Evolutionary conservation across 2,113 vertebrate species (phyloP).

Genomic region (Prietella phreatophila): DNA sequence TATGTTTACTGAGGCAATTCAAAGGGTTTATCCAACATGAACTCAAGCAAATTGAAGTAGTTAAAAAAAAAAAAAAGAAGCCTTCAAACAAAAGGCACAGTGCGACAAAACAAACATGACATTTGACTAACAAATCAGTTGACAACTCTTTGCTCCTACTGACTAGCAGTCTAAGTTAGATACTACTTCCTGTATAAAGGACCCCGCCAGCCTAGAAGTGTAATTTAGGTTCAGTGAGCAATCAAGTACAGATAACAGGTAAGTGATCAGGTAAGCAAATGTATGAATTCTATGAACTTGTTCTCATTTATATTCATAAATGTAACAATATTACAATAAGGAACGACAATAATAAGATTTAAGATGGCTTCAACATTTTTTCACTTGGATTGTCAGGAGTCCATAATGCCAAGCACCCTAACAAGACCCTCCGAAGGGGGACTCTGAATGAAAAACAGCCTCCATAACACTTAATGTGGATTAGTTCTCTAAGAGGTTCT

Average conservation of each 20-base stretch:
- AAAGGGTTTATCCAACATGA: no score
- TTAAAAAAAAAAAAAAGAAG: no score
- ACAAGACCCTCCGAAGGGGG: background rate
- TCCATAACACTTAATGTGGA: background rate
- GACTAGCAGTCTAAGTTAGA: background rate
- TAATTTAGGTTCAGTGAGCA: background rate
- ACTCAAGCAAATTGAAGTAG: no score
- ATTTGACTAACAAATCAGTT: no score
- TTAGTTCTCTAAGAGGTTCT: no score
- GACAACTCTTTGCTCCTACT: no score
- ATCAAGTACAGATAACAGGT: no score
- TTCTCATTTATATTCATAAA: background rate
- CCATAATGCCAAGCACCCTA: background rate
- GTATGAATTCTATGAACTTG: background rate
- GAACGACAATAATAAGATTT: background rate
- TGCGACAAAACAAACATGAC: no score
- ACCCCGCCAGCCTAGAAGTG: background rate
- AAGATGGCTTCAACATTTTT: background rate
- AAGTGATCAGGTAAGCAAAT: background rate
- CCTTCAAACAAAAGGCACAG: no score
- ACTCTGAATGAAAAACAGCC: background rate
- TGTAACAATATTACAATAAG: background rate
- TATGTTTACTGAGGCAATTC: background rate
- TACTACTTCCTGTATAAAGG: background rate
- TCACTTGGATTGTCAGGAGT: background rate